Evolutionary conservation across 2,113 vertebrate species (phyloP).

Genomic region (Hippolais icterina): DNA sequence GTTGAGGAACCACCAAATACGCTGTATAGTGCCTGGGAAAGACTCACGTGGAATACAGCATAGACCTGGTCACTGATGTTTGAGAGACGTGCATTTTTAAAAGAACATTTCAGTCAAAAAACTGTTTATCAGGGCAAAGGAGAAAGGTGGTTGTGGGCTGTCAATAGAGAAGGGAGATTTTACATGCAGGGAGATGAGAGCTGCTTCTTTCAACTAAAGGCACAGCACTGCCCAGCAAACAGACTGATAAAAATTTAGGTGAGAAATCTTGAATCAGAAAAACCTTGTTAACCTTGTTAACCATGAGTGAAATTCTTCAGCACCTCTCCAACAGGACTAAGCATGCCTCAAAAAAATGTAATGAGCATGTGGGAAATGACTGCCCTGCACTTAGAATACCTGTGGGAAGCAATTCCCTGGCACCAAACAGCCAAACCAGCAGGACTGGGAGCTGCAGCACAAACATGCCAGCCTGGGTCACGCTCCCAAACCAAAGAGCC

Average conservation of each 20-base stretch:
- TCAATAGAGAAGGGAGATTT: not conserved
- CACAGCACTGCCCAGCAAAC: not conserved
- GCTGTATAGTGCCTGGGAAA: not conserved
- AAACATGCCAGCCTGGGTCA: not conserved
- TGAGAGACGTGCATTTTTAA: not conserved
- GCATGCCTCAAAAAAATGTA: not conserved
- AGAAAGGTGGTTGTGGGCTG: not conserved
- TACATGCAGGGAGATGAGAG: not conserved
- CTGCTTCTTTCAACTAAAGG: not conserved
- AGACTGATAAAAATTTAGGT: not conserved
- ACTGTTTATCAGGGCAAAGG: not conserved
- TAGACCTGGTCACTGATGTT: not conserved
- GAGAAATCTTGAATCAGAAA: not conserved
- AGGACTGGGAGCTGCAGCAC: accelerated
- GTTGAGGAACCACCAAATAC: not conserved
- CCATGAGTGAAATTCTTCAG: not conserved
- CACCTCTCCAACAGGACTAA: not conserved
- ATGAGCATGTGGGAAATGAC: not conserved
- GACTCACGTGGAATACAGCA: not conserved
- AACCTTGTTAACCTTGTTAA: not conserved
- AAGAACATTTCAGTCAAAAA: not conserved
- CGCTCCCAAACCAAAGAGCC: not conserved
- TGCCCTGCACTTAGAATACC: not conserved
- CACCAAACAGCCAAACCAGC: not conserved
- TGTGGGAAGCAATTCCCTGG: not conserved